Conservation (phyloP, 1,140 invertebrate species). For the Euwallacea similis region DNA sequence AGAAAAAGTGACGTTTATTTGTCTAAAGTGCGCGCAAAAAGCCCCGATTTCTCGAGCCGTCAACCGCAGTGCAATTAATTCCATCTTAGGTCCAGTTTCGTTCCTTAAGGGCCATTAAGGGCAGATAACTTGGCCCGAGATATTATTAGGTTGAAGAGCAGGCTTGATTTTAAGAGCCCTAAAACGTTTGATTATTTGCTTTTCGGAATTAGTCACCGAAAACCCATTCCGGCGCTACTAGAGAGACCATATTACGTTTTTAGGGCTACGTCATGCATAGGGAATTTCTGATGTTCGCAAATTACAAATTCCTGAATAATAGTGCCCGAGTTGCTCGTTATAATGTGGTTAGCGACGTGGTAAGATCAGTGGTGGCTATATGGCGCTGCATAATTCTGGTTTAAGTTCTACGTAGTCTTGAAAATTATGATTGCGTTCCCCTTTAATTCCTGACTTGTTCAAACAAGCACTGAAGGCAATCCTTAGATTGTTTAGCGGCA, state of each 20-base stretch:
- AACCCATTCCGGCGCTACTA: background rate
- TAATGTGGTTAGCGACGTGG: conserved; percentile 44
- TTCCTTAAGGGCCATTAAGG: background rate
- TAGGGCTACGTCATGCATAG: conserved; percentile 6
- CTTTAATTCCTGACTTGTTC: too few species aligned
- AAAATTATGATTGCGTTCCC: too few species aligned
- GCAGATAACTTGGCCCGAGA: background rate
- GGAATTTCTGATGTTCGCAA: conserved; percentile 5
- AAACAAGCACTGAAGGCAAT: too few species aligned
- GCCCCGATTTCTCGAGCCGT: background rate
- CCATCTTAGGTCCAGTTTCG: background rate
- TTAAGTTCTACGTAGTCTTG: background rate
- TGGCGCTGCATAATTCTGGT: conserved; percentile 42
- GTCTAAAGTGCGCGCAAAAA: conserved; percentile 5
- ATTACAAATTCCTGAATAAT: conserved; percentile 20
- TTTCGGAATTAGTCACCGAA: background rate
- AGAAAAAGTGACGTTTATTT: conserved; percentile 9
- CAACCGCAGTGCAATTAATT: conserved; percentile 13
- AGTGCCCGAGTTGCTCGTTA: conserved; percentile 39
- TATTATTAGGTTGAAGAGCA: conserved; percentile 2
- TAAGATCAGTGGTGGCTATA: conserved; percentile 46
- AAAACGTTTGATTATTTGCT: conserved; percentile 1
- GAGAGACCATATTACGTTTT: background rate
- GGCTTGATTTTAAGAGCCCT: background rate
- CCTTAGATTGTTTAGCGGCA: too few species aligned